Percentiles rank a stretch among this genome's conserved stretches.
Evolutionary conservation across 2,797 vertebrate genomes (phyloP).

Genomic region (Parauchenoglanis ngamensis): DNA sequence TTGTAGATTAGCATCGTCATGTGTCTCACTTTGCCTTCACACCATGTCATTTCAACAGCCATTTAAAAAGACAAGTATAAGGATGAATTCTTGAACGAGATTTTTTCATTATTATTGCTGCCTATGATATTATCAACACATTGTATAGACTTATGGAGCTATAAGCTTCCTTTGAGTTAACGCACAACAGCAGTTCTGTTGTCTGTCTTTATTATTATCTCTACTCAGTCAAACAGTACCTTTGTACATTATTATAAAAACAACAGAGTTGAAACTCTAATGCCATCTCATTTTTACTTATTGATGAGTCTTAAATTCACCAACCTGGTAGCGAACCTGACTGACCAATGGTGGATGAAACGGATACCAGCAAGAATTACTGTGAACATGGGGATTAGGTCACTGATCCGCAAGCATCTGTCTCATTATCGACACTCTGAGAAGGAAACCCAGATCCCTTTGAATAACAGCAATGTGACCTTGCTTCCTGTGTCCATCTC

Average conservation of each 20-base stretch:
- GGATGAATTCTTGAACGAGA: not conserved
- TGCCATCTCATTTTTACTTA: not conserved
- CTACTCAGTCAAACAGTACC: not conserved
- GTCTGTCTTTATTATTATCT: not conserved
- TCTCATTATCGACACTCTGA: slow-evolving; percentile 44
- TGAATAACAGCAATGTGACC: slow-evolving; percentile 48
- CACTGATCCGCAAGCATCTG: slow-evolving; percentile 46
- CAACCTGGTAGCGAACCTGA: not conserved
- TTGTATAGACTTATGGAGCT: not conserved
- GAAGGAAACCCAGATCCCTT: slow-evolving; percentile 45
- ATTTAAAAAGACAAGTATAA: not conserved
- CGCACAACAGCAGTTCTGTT: not conserved
- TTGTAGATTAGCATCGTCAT: slow-evolving; percentile 48
- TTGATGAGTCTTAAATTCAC: not conserved
- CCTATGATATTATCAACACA: not conserved
- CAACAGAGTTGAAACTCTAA: not conserved
- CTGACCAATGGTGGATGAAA: slow-evolving; percentile 7
- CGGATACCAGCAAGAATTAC: slow-evolving; percentile 39
- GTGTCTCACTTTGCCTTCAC: slow-evolving; percentile 38
- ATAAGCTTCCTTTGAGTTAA: not conserved
- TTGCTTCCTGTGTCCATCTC: slow-evolving; percentile 41
- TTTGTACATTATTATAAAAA: not conserved
- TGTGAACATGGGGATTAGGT: slow-evolving; percentile 40
- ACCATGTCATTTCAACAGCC: not conserved
- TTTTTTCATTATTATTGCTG: not conserved